phyloP scores from a whole-genome alignment of 1,140 invertebrate genomes.

The Drusus annulatus region DNA sequence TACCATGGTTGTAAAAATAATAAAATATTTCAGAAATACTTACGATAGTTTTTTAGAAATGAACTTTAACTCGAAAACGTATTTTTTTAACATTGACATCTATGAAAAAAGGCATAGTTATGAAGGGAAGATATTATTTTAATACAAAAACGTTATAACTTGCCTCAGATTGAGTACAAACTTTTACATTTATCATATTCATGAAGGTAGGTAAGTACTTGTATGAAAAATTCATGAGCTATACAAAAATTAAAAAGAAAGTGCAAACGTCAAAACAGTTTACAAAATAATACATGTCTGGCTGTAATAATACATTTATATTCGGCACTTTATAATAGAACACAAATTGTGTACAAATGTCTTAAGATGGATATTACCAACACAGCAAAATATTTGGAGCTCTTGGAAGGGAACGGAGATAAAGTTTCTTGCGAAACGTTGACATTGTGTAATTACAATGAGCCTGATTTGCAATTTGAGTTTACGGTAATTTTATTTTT shows the following conservation, averaged over 20 bases:
- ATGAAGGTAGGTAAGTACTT: too few relatives aligned
- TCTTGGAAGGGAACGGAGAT: slow-evolving; percentile 48
- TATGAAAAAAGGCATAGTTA: too few relatives aligned
- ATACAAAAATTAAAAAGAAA: slow-evolving; percentile 2
- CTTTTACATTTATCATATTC: too few relatives aligned
- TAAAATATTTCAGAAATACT: too few relatives aligned
- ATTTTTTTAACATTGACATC: too few relatives aligned
- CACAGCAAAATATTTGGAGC: slow-evolving; percentile 42
- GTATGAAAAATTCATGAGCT: background rate
- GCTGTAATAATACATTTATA: background rate
- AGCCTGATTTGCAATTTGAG: slow-evolving; percentile 46
- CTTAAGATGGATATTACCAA: slow-evolving; percentile 40
- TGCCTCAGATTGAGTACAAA: too few relatives aligned
- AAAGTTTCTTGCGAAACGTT: slow-evolving; percentile 43
- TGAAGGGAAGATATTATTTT: too few relatives aligned
- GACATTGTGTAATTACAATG: slow-evolving; percentile 37
- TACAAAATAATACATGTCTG: slow-evolving; percentile 2
- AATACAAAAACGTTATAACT: too few relatives aligned
- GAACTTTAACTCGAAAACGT: too few relatives aligned
- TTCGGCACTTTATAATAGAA: background rate
- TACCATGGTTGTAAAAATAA: too few relatives aligned
- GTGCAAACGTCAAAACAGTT: slow-evolving; percentile 33
- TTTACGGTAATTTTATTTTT: slow-evolving; percentile 32
- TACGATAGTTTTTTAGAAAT: too few relatives aligned
- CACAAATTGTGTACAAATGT: slow-evolving; percentile 1